phyloP scores from a whole-genome alignment of 2,888 invertebrate genomes.

The Aradus depressus region DNA sequence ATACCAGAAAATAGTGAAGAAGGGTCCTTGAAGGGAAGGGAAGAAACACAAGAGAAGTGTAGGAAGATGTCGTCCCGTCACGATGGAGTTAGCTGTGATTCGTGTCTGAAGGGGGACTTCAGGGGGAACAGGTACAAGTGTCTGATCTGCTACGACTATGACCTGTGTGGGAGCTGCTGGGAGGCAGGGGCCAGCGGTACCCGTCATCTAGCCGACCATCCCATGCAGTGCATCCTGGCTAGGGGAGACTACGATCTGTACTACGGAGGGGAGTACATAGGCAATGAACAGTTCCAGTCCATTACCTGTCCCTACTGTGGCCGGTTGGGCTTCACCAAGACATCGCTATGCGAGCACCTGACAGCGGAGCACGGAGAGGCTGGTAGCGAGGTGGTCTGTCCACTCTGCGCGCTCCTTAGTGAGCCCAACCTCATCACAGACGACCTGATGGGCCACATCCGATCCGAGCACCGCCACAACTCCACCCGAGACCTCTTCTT shows the following conservation, averaged over 20 bases:
- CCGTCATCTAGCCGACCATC: constrained; percentile 88
- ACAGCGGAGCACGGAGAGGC: constrained; percentile 82
- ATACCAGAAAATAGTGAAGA: no score
- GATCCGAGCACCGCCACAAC: constrained; percentile 65
- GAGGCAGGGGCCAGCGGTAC: constrained; percentile 81
- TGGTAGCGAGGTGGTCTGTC: constrained; percentile 84
- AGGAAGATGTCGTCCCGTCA: constrained; percentile 17
- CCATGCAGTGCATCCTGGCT: constrained; percentile 97
- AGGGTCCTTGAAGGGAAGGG: no score
- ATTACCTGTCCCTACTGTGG: constrained; percentile 96
- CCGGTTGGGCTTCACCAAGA: constrained; percentile 88
- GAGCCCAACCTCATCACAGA: constrained; percentile 95
- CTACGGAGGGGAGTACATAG: constrained; percentile 86
- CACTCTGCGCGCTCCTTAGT: constrained; percentile 92
- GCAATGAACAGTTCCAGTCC: constrained; percentile 82
- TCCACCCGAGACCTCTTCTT: constrained; percentile 7
- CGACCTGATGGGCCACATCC: constrained; percentile 91
- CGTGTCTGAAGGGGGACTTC: constrained; percentile 94
- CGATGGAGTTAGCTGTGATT: constrained; percentile 96
- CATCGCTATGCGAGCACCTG: constrained; percentile 77
- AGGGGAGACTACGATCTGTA: constrained; percentile 90
- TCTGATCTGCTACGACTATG: constrained; percentile 96
- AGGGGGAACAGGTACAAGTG: constrained; percentile 96
- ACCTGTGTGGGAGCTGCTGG: constrained; percentile 91
- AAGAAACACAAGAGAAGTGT: no score